These are phyloP conservation scores for Xenentodon cancila DNA, from an alignment of 2,797 vertebrate genomes.

Conservation along the genomic window DNA sequence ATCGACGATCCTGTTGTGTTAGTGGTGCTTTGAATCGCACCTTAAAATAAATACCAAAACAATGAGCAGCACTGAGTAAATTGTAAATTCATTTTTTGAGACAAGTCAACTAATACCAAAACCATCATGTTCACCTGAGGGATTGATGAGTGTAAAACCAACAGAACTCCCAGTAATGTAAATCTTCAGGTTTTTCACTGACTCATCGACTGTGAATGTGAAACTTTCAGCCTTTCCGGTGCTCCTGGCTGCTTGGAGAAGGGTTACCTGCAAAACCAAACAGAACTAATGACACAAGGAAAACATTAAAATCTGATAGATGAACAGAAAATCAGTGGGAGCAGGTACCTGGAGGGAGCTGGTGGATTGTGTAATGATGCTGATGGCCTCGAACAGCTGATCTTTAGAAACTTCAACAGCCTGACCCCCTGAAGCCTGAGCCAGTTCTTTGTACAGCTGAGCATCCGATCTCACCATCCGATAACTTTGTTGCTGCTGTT, in stretches of 20 bases:
- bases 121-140: slow-evolving; percentile 49
- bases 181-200: slow-evolving; percentile 34
- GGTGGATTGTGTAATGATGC: slow-evolving; percentile 61
- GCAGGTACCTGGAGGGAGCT: slow-evolving; percentile 65
- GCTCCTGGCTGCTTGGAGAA: slow-evolving; percentile 58
- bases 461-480: slow-evolving; percentile 8
- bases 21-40: slow-evolving; percentile 30
- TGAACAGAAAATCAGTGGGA: not conserved
- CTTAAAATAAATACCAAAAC: slow-evolving; percentile 38
- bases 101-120: not conserved
- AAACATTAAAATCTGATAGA: not conserved
- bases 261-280: slow-evolving; percentile 50
- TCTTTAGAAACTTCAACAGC: slow-evolving; percentile 60
- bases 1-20: slow-evolving; percentile 43
- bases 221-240: slow-evolving; percentile 43
- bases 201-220: slow-evolving; percentile 57
- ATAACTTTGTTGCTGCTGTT: not conserved
- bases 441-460: slow-evolving; percentile 70
- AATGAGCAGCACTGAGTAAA: too few relatives aligned
- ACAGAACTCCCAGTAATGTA: slow-evolving; percentile 58
- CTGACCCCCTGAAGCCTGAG: slow-evolving; percentile 73
- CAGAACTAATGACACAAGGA: not conserved
- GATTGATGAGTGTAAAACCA: slow-evolving; percentile 50
- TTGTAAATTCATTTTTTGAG: not conserved
- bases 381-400: slow-evolving; percentile 54